Percentiles rank a stretch among this genome's conserved stretches.
These are phyloP conservation scores for Alethe diademata DNA, from an alignment of 2,113 vertebrate genomes.

Conservation along the genomic window DNA sequence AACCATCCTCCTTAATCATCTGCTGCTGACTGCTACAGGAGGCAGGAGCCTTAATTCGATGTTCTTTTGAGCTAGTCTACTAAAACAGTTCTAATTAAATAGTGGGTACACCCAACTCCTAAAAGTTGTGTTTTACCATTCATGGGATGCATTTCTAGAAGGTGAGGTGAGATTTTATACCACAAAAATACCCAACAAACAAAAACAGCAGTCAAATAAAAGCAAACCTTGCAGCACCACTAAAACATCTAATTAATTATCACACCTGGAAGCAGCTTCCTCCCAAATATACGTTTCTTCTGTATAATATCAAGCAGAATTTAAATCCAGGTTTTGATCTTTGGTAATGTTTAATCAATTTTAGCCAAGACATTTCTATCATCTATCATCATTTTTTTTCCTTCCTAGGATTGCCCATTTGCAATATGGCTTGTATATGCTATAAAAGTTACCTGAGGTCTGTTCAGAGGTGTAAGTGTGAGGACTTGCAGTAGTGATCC, in stretches of 20 bases:
- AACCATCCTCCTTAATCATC: neutral
- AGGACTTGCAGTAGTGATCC: slow-evolving; percentile 53
- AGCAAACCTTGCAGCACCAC: neutral
- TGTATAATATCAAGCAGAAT: neutral
- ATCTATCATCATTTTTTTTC: neutral
- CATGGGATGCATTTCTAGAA: neutral
- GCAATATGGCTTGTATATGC: neutral
- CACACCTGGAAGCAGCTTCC: neutral
- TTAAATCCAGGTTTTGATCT: neutral
- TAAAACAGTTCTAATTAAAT: neutral
- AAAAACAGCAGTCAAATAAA: neutral
- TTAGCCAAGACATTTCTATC: neutral
- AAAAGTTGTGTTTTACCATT: neutral
- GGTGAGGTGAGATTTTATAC: neutral
- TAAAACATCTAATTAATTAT: neutral
- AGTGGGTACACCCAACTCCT: neutral
- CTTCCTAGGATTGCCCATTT: neutral
- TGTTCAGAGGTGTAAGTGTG: slow-evolving; percentile 45
- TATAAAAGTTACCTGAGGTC: slow-evolving; percentile 52
- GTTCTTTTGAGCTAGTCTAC: neutral
- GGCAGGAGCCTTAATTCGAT: neutral
- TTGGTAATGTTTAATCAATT: neutral
- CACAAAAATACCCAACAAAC: neutral
- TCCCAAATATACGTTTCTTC: neutral
- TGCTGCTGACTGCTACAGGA: neutral